These are phyloP conservation scores for Euproctis similis DNA, from an alignment of 2,888 invertebrate species.

Conservation along the genomic window DNA sequence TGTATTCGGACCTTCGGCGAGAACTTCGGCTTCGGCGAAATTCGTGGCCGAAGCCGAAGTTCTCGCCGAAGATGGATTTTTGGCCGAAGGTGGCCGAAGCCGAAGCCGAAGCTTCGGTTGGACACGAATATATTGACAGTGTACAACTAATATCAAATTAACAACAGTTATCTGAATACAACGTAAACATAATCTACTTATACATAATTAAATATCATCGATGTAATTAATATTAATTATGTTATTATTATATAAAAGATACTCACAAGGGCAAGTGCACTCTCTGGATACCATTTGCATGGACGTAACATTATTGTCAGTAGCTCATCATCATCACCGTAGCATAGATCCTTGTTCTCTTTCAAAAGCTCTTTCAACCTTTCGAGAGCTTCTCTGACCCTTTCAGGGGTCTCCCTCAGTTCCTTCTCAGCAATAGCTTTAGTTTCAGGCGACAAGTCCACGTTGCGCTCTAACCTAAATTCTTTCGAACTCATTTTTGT, in stretches of 20 bases:
- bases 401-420: conserved; percentile 83
- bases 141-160: neutral
- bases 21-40: too few species aligned
- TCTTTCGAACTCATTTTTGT: conserved; percentile 59
- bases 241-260: too few species aligned
- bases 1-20: too few species aligned
- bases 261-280: conserved; percentile 85
- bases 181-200: too few species aligned
- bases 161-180: neutral
- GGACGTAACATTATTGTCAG: conserved; percentile 87
- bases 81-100: too few species aligned
- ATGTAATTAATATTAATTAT: neutral
- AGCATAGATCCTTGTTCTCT: conserved; percentile 80
- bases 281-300: conserved; percentile 88
- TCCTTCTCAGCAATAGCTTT: conserved; percentile 77
- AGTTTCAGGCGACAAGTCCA: conserved; percentile 76
- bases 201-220: too few species aligned
- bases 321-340: conserved; percentile 84
- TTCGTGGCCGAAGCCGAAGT: too few species aligned
- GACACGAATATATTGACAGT: too few species aligned
- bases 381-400: conserved; percentile 75
- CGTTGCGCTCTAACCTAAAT: conserved; percentile 76
- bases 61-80: too few species aligned
- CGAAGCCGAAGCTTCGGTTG: too few species aligned
- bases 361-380: conserved; percentile 79